Base-by-base conservation (phyloP, 1,140 invertebrate species). In the Drosophila azteca region DNA sequence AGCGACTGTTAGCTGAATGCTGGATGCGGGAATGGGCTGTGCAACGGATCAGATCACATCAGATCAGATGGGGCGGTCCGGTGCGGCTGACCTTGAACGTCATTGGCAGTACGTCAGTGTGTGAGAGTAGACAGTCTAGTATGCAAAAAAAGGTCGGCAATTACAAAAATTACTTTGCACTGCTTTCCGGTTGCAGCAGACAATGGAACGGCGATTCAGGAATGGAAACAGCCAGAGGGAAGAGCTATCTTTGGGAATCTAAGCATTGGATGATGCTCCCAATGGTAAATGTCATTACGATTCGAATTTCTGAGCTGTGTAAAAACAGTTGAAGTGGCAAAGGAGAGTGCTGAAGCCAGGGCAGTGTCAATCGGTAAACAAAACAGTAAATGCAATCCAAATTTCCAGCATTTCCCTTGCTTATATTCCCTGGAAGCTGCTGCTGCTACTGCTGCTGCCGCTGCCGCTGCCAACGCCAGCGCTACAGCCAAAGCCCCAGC, bases 71-170 rank as follows among this genome's bases (percentile, higher is more conserved):
- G 41, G 35, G 31, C 43, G 13, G 51, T 31, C 15, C 20, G 13
- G 44, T 24, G 20, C 15, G 7, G 39, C 26, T 62, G 81, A 84
- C 80, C 80, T 84, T 84, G 71, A 73, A 78, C 75, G 79, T 69
- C 76, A 83, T 83, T 83, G 79, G 51, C 72, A 83, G 75, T 75
- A 68, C 68, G 57, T 51, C 58, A 68, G 31, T 60, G 41, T 44
- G 41, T 35, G 9, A 35, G 31, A 50, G 48, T 46, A 35, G 60
- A 55, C 55, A 46, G 41, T 57, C 64, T 51, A 69, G 70, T 80
- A 79, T 79, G 77, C 66, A 77, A 80, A 81, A 50, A 55, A 54
- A 45, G 39, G 45, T 46, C 17, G 7, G 58, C 43, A 71, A 71
- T 66, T 76, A 66, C 43, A 48, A 9, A 44, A 72, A 82, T 77